Base-by-base conservation (phyloP, 2,888 invertebrate genomes). In the Lysandra bellargus region DNA sequence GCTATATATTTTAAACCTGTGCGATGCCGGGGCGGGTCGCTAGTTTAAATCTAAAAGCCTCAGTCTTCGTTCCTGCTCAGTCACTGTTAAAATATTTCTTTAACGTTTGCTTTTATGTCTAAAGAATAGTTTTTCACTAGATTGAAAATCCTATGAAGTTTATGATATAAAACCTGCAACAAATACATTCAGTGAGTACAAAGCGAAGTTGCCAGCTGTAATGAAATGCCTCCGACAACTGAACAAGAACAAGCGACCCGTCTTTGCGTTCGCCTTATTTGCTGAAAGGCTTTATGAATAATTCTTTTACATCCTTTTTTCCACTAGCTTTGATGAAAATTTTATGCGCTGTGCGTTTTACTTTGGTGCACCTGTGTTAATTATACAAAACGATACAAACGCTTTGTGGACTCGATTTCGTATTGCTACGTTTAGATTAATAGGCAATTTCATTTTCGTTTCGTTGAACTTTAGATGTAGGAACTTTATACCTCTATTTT, bases 211-310 rank as follows among this genome's bases (percentile, higher is more conserved):
- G 44, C n/a, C 23, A 74, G 74, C n/a, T 44, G 44, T 74, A 74
- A 74, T 74, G 74, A 74, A 74, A 74, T 44, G 74, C 74, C 74
- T 74, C 76, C 49, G 49, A 77, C 53, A 57, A 77, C 49, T 76
- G 53, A 72, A 12, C 81, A 81, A 37, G 69, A 69, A 69, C 69
- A 69, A 64, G 64, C 80, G 78, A 80, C 79, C 82, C 76, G 78
- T 80, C 82, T 83, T 73, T 74, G 17, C 80, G 81, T 81, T 80
- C 80, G 81, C 83, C 84, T 84, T 86, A 85, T 86, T 87, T 86
- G 83, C 82, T 83, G 83, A 84, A 86, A 82, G 85, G 85, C 84
- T 87, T 85, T 87, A 88, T 90, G 88, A 90, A 89, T 89, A 89
- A 89, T 88, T 88, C 87, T 84, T 87, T 85, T 87, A 86, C 85